Evolutionary conservation across 2,113 vertebrate species (phyloP).

Genomic region (Emydocephalus ijimae): DNA sequence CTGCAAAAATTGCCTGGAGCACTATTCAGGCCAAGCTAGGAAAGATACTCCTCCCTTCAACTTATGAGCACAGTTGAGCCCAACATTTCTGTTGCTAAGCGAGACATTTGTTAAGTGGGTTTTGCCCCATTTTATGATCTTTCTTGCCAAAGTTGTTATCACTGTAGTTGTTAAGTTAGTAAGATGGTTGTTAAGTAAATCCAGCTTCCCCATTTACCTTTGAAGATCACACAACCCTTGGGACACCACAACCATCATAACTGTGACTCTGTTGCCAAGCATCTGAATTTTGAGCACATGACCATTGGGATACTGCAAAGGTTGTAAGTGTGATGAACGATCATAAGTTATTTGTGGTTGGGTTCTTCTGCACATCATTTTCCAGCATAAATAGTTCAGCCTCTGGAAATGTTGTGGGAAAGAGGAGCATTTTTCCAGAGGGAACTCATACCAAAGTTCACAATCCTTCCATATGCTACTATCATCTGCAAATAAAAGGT

Average conservation of each 20-base stretch:
- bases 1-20: background rate
- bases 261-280: background rate
- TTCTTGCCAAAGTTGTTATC: background rate
- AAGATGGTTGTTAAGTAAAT: background rate
- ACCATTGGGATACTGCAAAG: background rate
- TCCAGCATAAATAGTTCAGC: background rate
- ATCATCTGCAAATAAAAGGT: constrained; percentile 19
- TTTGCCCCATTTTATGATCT: background rate
- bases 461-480: constrained; percentile 28
- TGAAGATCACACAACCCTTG: background rate
- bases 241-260: background rate
- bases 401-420: background rate
- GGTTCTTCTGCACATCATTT: background rate
- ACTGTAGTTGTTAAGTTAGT: background rate
- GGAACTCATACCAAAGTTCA: constrained; percentile 49
- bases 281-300: background rate
- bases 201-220: background rate
- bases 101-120: background rate
- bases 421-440: background rate
- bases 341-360: background rate
- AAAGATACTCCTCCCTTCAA: background rate
- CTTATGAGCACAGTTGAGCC: background rate
- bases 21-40: background rate
- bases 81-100: background rate
- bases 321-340: background rate